Percentiles rank a stretch among this genome's conserved stretches.
phyloP scores from a whole-genome alignment of 2,888 invertebrate species.

The Aelia acuminata region DNA sequence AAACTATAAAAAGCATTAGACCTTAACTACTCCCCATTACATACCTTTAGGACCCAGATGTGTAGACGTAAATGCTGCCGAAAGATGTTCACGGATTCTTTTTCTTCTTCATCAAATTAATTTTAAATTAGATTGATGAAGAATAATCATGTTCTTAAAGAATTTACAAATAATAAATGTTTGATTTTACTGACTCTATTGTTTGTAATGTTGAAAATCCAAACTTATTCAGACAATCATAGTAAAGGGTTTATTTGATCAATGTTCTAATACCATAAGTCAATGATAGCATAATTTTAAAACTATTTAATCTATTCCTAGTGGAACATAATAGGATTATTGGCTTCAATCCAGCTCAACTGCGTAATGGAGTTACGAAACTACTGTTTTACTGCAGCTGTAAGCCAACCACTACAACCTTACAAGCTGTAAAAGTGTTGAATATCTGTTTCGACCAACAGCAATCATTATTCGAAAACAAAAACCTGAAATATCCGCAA shows the following conservation, averaged over 20 bases:
- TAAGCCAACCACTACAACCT: constrained; percentile 10
- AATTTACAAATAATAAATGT: too few relatives aligned
- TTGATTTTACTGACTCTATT: too few relatives aligned
- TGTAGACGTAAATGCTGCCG: too few relatives aligned
- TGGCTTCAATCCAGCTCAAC: not conserved
- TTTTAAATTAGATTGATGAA: too few relatives aligned
- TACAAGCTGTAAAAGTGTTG: not conserved
- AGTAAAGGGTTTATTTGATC: not conserved
- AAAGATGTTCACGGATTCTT: too few relatives aligned
- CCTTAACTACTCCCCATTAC: too few relatives aligned
- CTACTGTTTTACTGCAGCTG: not conserved
- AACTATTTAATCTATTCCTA: constrained; percentile 27
- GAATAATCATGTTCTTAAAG: too few relatives aligned
- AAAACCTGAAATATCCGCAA: not conserved
- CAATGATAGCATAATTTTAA: constrained; percentile 1
- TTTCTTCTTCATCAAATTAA: too few relatives aligned
- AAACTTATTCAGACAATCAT: not conserved
- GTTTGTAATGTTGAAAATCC: too few relatives aligned
- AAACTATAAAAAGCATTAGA: too few relatives aligned
- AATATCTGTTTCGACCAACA: not conserved
- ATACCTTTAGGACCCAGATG: too few relatives aligned
- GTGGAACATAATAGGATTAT: constrained; percentile 23
- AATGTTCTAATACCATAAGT: not conserved
- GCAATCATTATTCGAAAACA: not conserved
- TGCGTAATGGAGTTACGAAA: constrained; percentile 31